Evolutionary conservation across 2,113 vertebrate genomes (phyloP).

Genomic region (Myanophis thanlyinensis): DNA sequence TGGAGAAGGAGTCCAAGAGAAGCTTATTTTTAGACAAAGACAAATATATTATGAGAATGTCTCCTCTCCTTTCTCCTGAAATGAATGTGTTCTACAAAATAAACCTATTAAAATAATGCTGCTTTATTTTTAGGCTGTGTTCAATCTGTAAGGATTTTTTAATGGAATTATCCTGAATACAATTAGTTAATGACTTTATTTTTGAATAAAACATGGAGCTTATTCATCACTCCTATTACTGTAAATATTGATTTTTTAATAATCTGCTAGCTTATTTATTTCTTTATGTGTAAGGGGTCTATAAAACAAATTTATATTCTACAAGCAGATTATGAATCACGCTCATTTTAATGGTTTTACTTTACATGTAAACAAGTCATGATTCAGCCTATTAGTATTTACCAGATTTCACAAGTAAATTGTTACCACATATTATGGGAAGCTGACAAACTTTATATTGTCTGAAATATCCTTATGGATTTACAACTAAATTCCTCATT

Average conservation of each 20-base stretch:
- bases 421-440: neutral
- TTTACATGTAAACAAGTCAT: neutral
- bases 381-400: neutral
- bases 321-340: neutral
- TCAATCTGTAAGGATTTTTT: neutral
- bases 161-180: neutral
- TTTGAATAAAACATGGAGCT: neutral
- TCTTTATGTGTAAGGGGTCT: neutral
- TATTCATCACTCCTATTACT: neutral
- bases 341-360: neutral
- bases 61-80: no score
- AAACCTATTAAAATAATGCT: neutral
- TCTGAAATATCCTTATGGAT: neutral
- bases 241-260: neutral
- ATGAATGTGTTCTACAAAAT: neutral
- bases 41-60: neutral
- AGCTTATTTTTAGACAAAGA: neutral
- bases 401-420: neutral
- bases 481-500: neutral
- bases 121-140: neutral
- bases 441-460: neutral
- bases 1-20: neutral
- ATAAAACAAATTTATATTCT: neutral
- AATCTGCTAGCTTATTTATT: neutral
- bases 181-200: neutral